Evolutionary conservation across 2,113 vertebrate genomes (phyloP).

Genomic region (Archilochus colubris): DNA sequence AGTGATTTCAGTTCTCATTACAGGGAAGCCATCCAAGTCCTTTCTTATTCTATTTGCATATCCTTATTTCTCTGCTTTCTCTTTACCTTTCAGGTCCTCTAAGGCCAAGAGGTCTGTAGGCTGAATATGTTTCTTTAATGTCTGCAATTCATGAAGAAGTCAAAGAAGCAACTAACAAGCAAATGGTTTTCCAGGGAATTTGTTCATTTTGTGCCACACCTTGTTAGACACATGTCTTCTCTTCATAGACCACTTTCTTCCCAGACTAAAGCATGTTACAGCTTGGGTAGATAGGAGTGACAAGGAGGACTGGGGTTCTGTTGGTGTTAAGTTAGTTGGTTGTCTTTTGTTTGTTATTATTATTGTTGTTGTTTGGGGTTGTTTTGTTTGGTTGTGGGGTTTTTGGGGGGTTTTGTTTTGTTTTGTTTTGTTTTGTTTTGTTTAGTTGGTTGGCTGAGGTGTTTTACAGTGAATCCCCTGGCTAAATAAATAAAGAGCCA

Average conservation of each 20-base stretch:
- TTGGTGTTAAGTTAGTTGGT: neutral
- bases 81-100: neutral
- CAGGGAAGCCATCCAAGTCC: conserved; percentile 18
- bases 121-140: neutral
- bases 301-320: neutral
- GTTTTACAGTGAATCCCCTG: neutral
- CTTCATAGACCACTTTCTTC: neutral
- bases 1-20: conserved; percentile 46
- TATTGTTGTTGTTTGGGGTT: neutral
- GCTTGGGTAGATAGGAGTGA: neutral
- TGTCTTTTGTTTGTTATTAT: neutral
- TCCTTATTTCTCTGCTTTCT: conserved; percentile 16
- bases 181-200: neutral
- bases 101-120: neutral
- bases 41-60: neutral
- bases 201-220: neutral
- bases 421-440: neutral
- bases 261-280: neutral
- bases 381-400: neutral
- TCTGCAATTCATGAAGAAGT: neutral
- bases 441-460: neutral
- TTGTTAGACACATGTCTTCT: neutral
- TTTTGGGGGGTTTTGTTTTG: no score
- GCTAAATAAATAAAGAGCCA: neutral
- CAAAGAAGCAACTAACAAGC: neutral